Conservation (phyloP, 2,888 invertebrate species). For the Bellardia pandia region DNA sequence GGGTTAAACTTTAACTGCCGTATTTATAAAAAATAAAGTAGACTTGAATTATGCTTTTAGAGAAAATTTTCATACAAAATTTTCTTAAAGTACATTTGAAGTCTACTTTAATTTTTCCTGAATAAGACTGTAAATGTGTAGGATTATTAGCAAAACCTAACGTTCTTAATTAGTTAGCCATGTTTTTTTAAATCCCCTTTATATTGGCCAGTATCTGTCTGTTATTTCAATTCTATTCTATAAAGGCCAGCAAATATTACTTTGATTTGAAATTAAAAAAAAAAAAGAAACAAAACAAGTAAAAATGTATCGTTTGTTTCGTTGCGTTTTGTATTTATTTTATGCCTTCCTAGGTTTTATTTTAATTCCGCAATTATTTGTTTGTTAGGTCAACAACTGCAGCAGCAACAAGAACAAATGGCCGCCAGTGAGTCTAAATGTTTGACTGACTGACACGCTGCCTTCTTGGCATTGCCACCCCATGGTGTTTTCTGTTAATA, state of each 20-base stretch:
- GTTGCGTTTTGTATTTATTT: slow-evolving; percentile 33
- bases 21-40: too few species aligned
- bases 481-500: slow-evolving; percentile 64
- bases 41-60: too few species aligned
- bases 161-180: too few species aligned
- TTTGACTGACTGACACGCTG: slow-evolving; percentile 64
- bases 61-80: too few species aligned
- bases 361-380: slow-evolving; percentile 57
- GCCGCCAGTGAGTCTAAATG: slow-evolving; percentile 62
- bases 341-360: slow-evolving; percentile 34
- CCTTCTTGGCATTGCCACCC: slow-evolving; percentile 65
- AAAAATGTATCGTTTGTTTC: slow-evolving; percentile 21
- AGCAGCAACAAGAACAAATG: slow-evolving; percentile 50
- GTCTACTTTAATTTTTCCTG: too few species aligned
- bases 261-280: slow-evolving; percentile 36
- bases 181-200: background rate
- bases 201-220: slow-evolving; percentile 15
- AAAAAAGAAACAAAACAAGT: background rate
- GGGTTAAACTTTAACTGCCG: too few species aligned
- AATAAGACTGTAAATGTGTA: too few species aligned
- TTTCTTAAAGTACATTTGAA: too few species aligned
- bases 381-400: slow-evolving; percentile 63
- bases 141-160: too few species aligned
- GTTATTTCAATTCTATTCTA: background rate
- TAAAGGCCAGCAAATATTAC: slow-evolving; percentile 12